Evolutionary conservation across 2,888 invertebrate genomes (phyloP), one percentile per base, ranked within the genome.

Genomic region (Venusia cambrica): DNA sequence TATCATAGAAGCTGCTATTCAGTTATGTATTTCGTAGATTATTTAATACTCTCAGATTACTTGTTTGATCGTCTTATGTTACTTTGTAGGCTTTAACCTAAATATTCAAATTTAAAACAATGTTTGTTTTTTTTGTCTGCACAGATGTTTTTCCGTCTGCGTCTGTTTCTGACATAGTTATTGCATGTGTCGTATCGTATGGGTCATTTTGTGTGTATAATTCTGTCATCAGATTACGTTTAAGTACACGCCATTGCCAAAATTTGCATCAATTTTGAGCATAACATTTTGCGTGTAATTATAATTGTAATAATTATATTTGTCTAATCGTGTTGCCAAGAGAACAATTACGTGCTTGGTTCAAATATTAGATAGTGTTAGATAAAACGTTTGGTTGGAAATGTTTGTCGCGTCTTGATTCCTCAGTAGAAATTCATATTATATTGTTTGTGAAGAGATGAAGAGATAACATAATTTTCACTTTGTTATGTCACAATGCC

Each of bases 151-250:
- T 24, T 24, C 15, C 32, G 50, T 52, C 48, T 54, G 49, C 45
- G 41, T 41, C 45, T 50, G 49, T 51, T 51, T 31, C 45, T 59
- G 60, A 63, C 64, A 65, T 49, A 57, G 48, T 55, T 63, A 45
- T 33, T 56, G 55, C 57, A 62, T 49, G 51, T 62, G 57, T 54
- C 40, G 41, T 62, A 55, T 54, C 40, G 41, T 46, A 34, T 44
- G 42, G 44, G 38, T 39, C 41, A 38, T 38, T 41, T 42, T 39
- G 11, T 41, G 45, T 49, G 45, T 42, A 51, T 55, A 55, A 34
- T 57, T 55, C 48, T 42, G 25, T 28, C 18, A 10, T 34, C 9
- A 10, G 28, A 33, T 38, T 24, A 34, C 14, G 5, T 19, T 25
- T 15, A 7, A 7, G 18, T 26, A 11, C 20, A n/a, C n/a, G 2